Evolutionary conservation across 2,113 vertebrate genomes (phyloP).

Genomic region (Brachypteracias leptosomus): DNA sequence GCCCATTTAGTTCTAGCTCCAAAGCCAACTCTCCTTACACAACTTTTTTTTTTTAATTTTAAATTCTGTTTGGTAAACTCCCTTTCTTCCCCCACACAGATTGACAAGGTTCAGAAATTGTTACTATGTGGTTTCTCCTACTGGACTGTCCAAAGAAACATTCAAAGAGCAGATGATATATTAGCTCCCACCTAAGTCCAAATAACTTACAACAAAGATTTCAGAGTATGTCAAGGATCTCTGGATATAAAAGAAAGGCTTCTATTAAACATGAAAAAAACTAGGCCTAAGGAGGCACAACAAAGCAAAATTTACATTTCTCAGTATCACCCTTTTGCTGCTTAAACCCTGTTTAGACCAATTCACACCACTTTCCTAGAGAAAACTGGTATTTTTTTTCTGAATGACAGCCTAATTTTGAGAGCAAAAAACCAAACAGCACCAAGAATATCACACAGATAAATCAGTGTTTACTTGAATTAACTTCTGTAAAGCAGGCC

Average conservation of each 20-base stretch:
- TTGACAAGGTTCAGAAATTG: not conserved
- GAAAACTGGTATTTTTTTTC: not conserved
- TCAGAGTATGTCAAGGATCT: not conserved
- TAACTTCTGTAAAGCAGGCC: not conserved
- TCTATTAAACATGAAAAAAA: not conserved
- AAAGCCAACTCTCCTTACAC: not conserved
- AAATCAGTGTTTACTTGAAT: not conserved
- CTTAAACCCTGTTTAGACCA: not conserved
- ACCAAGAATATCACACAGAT: rapidly evolving
- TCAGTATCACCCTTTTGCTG: not conserved
- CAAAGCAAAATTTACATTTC: not conserved
- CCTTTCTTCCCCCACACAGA: not conserved
- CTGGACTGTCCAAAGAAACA: not conserved
- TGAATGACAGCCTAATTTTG: not conserved
- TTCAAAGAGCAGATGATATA: rapidly evolving
- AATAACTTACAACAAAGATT: not conserved
- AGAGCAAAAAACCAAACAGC: not conserved
- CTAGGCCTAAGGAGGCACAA: not conserved
- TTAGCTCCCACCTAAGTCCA: not conserved
- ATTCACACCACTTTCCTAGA: not conserved
- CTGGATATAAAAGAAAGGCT: not conserved
- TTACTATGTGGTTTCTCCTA: not conserved
- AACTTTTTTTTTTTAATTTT: not conserved
- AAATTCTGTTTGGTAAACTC: not conserved
- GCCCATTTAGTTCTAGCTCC: not conserved